Evolutionary conservation across 2,113 vertebrate genomes (phyloP).

Genomic region (Brachyhypopomus occidentalis): DNA sequence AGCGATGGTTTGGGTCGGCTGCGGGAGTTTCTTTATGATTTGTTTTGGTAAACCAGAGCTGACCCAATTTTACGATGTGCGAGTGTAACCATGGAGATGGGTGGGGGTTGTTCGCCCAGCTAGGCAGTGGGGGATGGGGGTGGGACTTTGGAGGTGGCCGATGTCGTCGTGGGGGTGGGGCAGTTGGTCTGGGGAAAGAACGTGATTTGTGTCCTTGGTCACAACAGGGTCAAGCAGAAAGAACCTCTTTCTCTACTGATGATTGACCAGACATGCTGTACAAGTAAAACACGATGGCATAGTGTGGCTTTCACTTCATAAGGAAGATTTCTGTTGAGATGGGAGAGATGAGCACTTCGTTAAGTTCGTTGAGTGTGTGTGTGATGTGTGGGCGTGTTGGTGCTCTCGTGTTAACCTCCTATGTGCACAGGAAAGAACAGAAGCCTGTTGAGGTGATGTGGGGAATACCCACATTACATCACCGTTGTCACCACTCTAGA

Average conservation of each 20-base stretch:
- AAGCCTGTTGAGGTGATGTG: conserved; percentile 26
- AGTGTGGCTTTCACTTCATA: neutral
- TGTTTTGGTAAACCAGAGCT: conserved; percentile 60
- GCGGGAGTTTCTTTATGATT: conserved; percentile 33
- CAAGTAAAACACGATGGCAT: neutral
- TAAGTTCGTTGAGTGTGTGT: too few relatives aligned
- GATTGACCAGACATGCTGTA: neutral
- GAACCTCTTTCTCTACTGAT: conserved; percentile 11
- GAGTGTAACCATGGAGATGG: conserved; percentile 38
- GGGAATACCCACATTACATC: conserved; percentile 41
- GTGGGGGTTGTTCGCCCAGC: neutral
- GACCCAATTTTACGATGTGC: conserved; percentile 52
- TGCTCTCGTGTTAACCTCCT: neutral
- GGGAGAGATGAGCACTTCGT: neutral
- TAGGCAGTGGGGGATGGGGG: conserved; percentile 32
- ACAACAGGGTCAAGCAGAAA: conserved; percentile 59
- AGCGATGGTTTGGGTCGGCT: neutral
- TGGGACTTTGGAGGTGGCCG: neutral
- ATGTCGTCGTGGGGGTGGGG: conserved; percentile 50
- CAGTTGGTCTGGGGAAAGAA: conserved; percentile 70
- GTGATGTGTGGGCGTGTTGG: too few relatives aligned
- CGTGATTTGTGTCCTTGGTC: conserved; percentile 66
- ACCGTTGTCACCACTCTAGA: neutral
- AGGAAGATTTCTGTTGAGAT: neutral
- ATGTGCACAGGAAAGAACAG: neutral